Evolutionary conservation across 2,888 invertebrate species (phyloP), one percentile per base, ranked within the genome.

Genomic region (Drosophila sordidula): DNA sequence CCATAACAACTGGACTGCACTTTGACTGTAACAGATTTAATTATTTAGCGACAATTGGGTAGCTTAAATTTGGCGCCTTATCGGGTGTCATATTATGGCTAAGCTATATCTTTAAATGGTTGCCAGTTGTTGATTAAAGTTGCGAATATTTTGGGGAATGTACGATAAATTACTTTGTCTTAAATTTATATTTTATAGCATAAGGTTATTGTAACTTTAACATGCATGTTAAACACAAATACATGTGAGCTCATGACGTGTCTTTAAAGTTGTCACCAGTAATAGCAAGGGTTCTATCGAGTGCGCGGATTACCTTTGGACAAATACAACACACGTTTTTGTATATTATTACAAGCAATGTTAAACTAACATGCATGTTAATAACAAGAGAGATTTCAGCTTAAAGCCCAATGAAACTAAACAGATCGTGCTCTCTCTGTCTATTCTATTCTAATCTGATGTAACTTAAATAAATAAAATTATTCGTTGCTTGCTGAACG

Each of bases 1-100:
- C 22, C 52, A 54, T 68, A 38, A 39, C 44, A 71, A 44, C 39
- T 49, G 42, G 32, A 49, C 42, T 57, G 59, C 32, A 56, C 67
- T 67, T 66, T 67, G 58, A 12, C 46, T 42, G 22, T 25, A 14
- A 34, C n/a, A 34, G 25, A 22, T 63, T 22, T 12, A 36, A 55
- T 46, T 9, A n/a, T 18, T 26, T 39, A 39, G 18, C 18, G 38
- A 14, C 18, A 12, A 11, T 38, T 26, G 9, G 2, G 9, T 34
- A 16, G 39, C 22, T 29, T 9, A 12, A 56, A 11, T 5, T 6
- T 32, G 4, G 8, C n/a, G 6, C 6, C 1, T 58, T 58, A 58
- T 58, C 41, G 8, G 50, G 11, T 5, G 9, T 25, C 29, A 14
- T 5, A 26, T 14, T n/a, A 26, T 26, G 26, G 8, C 12, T 36